A percentile compares a stretch with the other conserved stretches of the same genome.
Conservation (phyloP, 2,113 vertebrate genomes). For the Maylandia zebra region DNA sequence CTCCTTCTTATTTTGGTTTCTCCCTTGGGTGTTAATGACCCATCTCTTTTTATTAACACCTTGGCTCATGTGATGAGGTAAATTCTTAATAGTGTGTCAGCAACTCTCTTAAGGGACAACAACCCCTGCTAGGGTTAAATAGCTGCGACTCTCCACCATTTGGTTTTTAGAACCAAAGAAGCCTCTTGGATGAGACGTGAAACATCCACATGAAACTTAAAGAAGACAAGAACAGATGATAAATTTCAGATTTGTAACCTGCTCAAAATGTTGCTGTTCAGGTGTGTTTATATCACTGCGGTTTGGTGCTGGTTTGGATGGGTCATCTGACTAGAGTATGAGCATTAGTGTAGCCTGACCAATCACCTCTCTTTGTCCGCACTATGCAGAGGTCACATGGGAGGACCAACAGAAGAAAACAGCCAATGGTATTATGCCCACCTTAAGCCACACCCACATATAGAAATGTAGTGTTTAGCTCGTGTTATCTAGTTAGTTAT, state of each 20-base stretch:
- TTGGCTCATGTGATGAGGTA: neutral
- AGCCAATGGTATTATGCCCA: constrained; percentile 79
- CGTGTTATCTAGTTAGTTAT: neutral
- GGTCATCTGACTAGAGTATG: neutral
- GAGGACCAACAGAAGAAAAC: constrained; percentile 88
- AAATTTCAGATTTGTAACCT: neutral
- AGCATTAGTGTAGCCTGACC: neutral
- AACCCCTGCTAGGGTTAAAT: neutral
- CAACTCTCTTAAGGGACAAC: neutral
- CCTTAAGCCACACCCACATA: constrained; percentile 74
- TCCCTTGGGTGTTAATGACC: neutral
- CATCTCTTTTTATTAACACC: neutral
- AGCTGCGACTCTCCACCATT: neutral
- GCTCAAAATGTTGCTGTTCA: neutral
- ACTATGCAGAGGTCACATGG: constrained; percentile 92
- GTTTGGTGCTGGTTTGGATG: neutral
- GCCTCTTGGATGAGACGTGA: neutral
- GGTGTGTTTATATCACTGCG: neutral
- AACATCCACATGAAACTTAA: neutral
- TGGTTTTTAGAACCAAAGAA: neutral
- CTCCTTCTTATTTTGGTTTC: neutral
- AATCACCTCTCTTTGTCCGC: constrained; percentile 47
- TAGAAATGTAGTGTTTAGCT: constrained; percentile 73
- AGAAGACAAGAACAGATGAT: neutral
- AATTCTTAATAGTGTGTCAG: neutral